Evolutionary conservation across 2,888 invertebrate species (phyloP), one percentile per base, ranked within the genome.

Genomic region (Leucophenga maculata): DNA sequence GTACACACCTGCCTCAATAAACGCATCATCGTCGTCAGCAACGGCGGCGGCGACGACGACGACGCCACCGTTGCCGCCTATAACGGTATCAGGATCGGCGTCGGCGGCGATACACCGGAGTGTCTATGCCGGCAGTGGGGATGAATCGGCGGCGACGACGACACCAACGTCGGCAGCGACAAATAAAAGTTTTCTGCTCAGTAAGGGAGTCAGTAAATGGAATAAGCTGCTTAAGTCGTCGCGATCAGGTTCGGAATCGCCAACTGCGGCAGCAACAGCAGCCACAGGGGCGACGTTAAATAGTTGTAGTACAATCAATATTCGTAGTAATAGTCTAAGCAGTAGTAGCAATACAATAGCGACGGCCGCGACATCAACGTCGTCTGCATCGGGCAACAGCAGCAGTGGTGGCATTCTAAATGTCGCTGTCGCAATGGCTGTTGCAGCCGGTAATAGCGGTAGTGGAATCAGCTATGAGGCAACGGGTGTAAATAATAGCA

Each of bases 181-280:
- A 72, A 83, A 82, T 54, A 80, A 83, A 70, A 77, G 66, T 60
- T 76, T 75, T 71, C 77, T 85, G 75, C 85, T 85, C 71, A 89
- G 88, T 70, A 89, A 87, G 74, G 74, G 72, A 66, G 82, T 85
- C 72, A 84, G 84, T 75, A 89, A 89, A 86, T 74, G 80, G 62
- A 84, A 78, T 72, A 85, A 79, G 78, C 70, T 84, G 70, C 78
- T 80, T 18, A 84, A 85, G 65, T 69, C 82, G 54, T 89, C 89
- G 73, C 86, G 89, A 76, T 89, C 89, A 77, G 90, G 90, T 75
- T 90, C 90, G 44, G 87, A 90, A 76, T 90, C 90, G 78, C 90
- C 90, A 68, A 89, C 89, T 78, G 70, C 74, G 50, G 72, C 79
- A 26, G 26, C 79, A 26, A 4, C 26, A 26, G 26, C 90, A 68